These are phyloP conservation scores for Simalia tracyae DNA, from an alignment of 2,797 vertebrate species.

Conservation along the genomic window DNA sequence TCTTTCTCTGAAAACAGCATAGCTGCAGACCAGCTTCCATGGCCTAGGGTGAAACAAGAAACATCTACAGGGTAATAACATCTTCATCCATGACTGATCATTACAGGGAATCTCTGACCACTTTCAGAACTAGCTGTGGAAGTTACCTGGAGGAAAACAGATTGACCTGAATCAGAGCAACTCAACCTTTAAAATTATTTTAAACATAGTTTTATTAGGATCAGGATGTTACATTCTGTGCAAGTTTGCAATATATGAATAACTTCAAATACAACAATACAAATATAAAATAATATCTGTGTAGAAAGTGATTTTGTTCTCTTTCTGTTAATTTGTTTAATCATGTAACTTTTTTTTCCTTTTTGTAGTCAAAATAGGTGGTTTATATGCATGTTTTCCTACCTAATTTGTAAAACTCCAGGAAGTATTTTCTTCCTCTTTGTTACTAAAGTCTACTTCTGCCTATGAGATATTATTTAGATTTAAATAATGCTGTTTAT, in stretches of 20 bases:
- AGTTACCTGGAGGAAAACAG: not conserved
- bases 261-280: not conserved
- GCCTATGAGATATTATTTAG: not conserved
- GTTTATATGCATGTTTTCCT: conserved; percentile 26
- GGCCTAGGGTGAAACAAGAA: not conserved
- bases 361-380: not conserved
- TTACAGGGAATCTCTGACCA: no score
- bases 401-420: conserved; percentile 2
- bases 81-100: not conserved
- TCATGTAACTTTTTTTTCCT: not conserved
- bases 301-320: not conserved
- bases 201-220: not conserved
- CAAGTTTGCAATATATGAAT: not conserved
- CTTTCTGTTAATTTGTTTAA: not conserved
- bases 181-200: not conserved
- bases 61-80: not conserved
- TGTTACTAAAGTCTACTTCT: not conserved
- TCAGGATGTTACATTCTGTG: not conserved
- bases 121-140: not conserved
- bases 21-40: not conserved
- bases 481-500: not conserved
- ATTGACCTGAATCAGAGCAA: not conserved
- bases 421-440: not conserved
- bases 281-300: not conserved
- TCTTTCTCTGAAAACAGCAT: not conserved